These are phyloP conservation scores for Muscicapa comitata DNA, from an alignment of 2,797 vertebrate species.

Conservation along the genomic window DNA sequence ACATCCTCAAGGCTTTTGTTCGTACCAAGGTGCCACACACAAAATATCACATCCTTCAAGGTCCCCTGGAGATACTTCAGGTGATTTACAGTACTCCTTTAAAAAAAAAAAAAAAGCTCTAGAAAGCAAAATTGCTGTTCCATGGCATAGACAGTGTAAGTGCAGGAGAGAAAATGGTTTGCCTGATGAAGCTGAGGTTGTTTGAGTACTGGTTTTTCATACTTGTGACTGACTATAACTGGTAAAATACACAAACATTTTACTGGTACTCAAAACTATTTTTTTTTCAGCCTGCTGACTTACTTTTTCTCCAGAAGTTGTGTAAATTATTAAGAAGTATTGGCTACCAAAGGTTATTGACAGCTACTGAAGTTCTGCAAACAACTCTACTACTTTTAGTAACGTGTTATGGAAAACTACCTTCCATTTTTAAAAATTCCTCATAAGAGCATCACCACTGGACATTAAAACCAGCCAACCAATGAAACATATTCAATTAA, in stretches of 20 bases:
- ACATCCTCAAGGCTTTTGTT: neutral
- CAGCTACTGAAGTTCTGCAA: neutral
- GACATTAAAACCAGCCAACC: neutral
- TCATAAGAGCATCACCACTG: neutral
- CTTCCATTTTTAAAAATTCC: neutral
- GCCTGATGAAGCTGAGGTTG: neutral
- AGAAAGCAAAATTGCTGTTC: neutral
- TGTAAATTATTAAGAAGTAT: neutral
- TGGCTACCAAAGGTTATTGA: neutral
- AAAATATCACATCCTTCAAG: neutral
- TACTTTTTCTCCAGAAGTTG: neutral
- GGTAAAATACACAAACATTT: neutral
- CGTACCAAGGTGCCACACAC: accelerated
- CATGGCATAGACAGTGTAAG: accelerated
- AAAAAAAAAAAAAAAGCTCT: neutral
- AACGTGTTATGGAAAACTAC: accelerated
- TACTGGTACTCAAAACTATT: neutral
- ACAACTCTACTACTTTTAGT: neutral
- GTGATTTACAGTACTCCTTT: neutral
- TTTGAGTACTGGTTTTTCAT: neutral
- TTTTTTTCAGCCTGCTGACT: neutral
- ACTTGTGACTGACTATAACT: no score
- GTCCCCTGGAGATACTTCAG: neutral
- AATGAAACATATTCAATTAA: neutral
- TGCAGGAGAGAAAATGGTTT: neutral